phyloP scores from a whole-genome alignment of 2,797 vertebrate species.

The Nothura maculosa region DNA sequence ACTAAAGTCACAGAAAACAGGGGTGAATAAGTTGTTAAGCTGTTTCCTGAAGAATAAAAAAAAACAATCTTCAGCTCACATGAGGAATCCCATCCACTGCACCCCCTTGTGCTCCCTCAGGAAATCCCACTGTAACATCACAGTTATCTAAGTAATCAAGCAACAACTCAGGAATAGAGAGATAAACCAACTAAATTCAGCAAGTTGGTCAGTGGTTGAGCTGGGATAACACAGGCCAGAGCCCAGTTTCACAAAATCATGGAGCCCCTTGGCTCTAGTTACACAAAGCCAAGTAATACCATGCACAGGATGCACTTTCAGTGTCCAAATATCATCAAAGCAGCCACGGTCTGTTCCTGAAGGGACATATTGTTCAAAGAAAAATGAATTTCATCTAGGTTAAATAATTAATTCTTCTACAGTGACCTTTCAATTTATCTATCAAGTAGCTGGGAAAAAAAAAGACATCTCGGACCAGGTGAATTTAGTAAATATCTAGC shows the following conservation, averaged over 20 bases:
- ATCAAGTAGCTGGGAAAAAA: neutral
- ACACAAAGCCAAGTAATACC: neutral
- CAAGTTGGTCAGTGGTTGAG: neutral
- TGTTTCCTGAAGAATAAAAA: neutral
- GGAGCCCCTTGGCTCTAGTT: neutral
- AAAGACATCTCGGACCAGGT: neutral
- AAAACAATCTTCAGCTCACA: neutral
- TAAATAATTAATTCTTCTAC: neutral
- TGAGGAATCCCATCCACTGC: neutral
- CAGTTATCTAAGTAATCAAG: neutral
- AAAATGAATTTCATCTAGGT: neutral
- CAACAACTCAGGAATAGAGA: neutral
- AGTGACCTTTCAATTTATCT: neutral
- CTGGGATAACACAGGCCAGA: neutral
- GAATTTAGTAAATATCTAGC: neutral
- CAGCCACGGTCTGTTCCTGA: neutral
- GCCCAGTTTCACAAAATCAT: neutral
- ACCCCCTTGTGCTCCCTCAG: too few species aligned
- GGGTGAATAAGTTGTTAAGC: neutral
- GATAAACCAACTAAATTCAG: neutral
- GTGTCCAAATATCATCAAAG: neutral
- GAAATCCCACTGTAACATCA: neutral
- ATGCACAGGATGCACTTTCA: neutral
- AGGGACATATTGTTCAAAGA: neutral
- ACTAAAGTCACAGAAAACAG: neutral